Evolutionary conservation across 2,797 vertebrate species (phyloP).

Genomic region (Acanthiza pusilla): DNA sequence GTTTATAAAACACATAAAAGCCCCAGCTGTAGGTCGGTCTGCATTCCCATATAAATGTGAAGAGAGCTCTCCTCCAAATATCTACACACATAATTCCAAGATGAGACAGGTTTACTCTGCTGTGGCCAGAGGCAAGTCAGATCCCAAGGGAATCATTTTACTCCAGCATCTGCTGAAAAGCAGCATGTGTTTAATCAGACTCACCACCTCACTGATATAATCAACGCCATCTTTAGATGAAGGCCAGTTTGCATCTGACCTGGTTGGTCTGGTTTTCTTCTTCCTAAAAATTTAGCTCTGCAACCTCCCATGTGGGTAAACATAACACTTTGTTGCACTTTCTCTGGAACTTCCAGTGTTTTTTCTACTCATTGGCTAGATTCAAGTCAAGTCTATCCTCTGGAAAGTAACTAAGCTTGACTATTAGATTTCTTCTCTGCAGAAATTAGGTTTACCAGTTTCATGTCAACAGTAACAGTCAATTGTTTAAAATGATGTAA

Average conservation of each 20-base stretch:
- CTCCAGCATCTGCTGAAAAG: not conserved
- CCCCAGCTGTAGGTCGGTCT: not conserved
- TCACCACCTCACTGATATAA: not conserved
- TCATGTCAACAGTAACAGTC: not conserved
- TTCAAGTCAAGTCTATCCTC: not conserved
- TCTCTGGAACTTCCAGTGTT: not conserved
- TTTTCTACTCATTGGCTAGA: not conserved
- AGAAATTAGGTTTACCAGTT: accelerated
- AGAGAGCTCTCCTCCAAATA: not conserved
- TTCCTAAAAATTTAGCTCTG: not conserved
- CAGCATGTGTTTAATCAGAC: not conserved
- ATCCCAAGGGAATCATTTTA: not conserved
- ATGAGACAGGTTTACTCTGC: not conserved
- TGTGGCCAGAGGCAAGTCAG: not conserved
- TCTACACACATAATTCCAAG: not conserved
- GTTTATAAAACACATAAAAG: not conserved
- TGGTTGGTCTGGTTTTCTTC: not conserved
- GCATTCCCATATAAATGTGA: not conserved
- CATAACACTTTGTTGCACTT: not conserved
- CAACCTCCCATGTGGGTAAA: not conserved
- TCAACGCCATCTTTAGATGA: not conserved
- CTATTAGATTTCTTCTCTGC: not conserved
- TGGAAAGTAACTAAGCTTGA: not conserved
- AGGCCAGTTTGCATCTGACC: not conserved
- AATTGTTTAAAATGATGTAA: not conserved